phyloP scores from a whole-genome alignment of 2,888 invertebrate species.

The Seladonia tumulorum region DNA sequence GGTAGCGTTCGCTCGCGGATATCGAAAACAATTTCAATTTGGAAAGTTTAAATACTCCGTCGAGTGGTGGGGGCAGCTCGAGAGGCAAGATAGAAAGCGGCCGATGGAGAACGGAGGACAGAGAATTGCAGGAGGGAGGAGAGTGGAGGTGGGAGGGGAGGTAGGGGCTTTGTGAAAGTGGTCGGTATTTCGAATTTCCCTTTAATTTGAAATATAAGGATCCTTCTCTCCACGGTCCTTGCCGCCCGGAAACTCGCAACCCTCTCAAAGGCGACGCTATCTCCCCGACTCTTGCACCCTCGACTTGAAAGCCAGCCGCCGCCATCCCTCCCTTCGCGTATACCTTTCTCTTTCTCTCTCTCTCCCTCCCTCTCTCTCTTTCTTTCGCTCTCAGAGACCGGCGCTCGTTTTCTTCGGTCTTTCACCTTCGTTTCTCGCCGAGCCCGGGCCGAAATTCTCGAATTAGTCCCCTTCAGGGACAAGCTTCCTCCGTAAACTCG shows the following conservation, averaged over 20 bases:
- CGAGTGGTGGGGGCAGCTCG: constrained; percentile 25
- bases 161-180: constrained; percentile 74
- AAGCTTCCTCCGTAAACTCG: constrained; percentile 55
- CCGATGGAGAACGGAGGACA: constrained; percentile 44
- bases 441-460: constrained; percentile 53
- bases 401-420: constrained; percentile 47
- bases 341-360: not conserved
- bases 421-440: constrained; percentile 47
- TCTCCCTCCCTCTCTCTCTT: not conserved
- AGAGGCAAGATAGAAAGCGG: constrained; percentile 43
- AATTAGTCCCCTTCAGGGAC: constrained; percentile 63
- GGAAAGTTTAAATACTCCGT: constrained; percentile 80
- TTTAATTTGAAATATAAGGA: constrained; percentile 81
- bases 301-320: constrained; percentile 48
- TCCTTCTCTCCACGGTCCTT: constrained; percentile 68
- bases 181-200: constrained; percentile 79
- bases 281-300: constrained; percentile 63
- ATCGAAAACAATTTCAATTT: constrained; percentile 83
- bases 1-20: constrained; percentile 74
- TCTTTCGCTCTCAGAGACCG: not conserved
- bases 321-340: not conserved
- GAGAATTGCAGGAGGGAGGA: constrained; percentile 10
- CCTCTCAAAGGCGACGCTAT: constrained; percentile 72
- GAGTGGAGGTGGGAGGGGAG: constrained; percentile 26
- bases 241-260: constrained; percentile 68